Conservation (phyloP, 2,797 vertebrate genomes). For the Meda fulgida region DNA sequence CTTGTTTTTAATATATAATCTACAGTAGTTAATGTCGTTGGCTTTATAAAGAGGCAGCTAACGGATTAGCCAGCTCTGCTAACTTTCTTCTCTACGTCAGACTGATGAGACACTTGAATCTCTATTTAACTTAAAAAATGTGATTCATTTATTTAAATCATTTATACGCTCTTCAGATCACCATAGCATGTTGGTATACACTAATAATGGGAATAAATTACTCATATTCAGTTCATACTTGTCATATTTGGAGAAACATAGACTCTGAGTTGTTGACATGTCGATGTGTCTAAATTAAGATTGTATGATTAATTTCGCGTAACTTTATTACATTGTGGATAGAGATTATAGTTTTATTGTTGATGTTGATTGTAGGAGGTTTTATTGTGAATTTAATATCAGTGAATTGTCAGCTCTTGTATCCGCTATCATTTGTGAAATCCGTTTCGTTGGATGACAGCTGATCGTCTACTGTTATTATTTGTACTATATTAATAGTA, state of each 20-base stretch:
- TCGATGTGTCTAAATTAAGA: not conserved
- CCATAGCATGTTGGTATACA: not conserved
- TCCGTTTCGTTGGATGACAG: not conserved
- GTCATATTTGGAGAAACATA: not conserved
- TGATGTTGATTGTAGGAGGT: not conserved
- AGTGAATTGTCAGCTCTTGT: not conserved
- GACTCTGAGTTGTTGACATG: conserved; percentile 15
- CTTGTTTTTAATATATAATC: not conserved
- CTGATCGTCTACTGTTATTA: not conserved
- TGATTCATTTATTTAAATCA: not conserved
- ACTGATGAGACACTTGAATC: not conserved
- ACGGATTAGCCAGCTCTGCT: conserved; percentile 49
- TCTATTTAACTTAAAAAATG: not conserved
- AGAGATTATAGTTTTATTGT: not conserved
- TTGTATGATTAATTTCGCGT: not conserved
- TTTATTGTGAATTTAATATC: conserved; percentile 6
- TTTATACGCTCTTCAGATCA: not conserved
- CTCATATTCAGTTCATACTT: not conserved
- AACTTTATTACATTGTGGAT: not conserved
- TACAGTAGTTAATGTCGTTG: not conserved
- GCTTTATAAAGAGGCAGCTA: conserved; percentile 24
- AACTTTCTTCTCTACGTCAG: conserved; percentile 49
- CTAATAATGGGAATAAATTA: not conserved
- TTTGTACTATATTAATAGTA: not conserved
- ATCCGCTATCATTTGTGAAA: not conserved